Base-by-base conservation (phyloP, 2,113 vertebrate genomes). In the Penelope pileata region DNA sequence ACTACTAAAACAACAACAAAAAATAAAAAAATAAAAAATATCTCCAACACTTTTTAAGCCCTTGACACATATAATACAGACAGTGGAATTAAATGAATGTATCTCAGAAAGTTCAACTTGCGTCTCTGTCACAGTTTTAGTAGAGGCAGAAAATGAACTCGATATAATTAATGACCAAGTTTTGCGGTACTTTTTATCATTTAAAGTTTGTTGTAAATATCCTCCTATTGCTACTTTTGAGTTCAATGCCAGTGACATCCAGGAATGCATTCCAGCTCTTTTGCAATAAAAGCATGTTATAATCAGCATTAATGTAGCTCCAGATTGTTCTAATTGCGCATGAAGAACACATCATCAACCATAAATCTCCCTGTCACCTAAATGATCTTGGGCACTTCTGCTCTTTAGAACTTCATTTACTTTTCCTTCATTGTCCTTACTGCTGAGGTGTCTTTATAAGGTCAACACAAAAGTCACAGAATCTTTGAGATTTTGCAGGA, bases 331-430 rank as follows among this genome's bases (percentile, higher is more conserved):
- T 29, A 77, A 73, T 43, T 73, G 4, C 16, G 34, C 42, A 36
- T 29, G 54, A 70, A 86, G 32, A 17, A 27, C 11, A 23, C 0
- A 0, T 9, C 29, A 50, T 21, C 40, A 17, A 22, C 32, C 54
- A 54, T 30, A 48, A 63, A 5, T 70, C 19, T 76, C 53, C 64
- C 15, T 43, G 6, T 32, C 18, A 40, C 11, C 7, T 24, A 51
- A 34, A 6, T 38, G 19, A 38, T 23, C 36, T 29, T 60, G 21
- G 75, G 21, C 1, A n/a, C 12, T 73, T 90, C 63, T 90, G 3
- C 14, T 86, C 21, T 92, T 94, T 72, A 24, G 21, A 17, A 8
- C 18, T 26, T 9, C 9, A 27, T 85, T 83, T 24, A 9, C 4
- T 30, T 34, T 50, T 69, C 6, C n/a, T 83, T 69, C 68, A 74